phyloP scores from a whole-genome alignment of 2,113 vertebrate genomes.

The Cephalopterus ornatus region DNA sequence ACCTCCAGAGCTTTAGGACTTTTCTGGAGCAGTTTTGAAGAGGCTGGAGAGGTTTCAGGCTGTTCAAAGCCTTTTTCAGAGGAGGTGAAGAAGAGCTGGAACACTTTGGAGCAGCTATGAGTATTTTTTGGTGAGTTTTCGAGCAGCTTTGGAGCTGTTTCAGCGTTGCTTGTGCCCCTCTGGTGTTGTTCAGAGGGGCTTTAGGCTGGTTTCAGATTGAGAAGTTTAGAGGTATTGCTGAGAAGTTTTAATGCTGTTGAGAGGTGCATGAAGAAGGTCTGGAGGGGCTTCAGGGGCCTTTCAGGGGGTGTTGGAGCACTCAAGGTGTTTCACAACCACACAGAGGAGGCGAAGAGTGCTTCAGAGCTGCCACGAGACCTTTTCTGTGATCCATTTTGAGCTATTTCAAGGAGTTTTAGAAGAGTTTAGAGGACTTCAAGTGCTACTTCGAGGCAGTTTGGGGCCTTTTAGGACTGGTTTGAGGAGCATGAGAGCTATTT shows the following conservation, averaged over 20 bases:
- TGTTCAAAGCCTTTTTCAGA: background rate
- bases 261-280: background rate
- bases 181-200: fast-evolving
- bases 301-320: background rate
- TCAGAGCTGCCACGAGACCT: background rate
- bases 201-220: background rate
- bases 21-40: background rate
- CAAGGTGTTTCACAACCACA: background rate
- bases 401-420: background rate
- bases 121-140: background rate
- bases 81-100: background rate
- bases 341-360: background rate
- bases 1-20: background rate
- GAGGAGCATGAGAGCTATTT: background rate
- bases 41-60: background rate
- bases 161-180: fast-evolving
- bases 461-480: background rate
- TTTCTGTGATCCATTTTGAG: background rate
- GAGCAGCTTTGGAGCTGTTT: background rate
- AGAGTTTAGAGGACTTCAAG: background rate
- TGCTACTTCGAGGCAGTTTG: background rate
- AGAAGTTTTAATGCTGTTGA: background rate
- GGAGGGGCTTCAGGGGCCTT: background rate
- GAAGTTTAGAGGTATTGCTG: background rate
- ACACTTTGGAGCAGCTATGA: background rate